Percentiles rank a stretch among this genome's conserved stretches.
These are phyloP conservation scores for Panzeria rudis DNA, from an alignment of 2,888 invertebrate species.

Conservation along the genomic window DNA sequence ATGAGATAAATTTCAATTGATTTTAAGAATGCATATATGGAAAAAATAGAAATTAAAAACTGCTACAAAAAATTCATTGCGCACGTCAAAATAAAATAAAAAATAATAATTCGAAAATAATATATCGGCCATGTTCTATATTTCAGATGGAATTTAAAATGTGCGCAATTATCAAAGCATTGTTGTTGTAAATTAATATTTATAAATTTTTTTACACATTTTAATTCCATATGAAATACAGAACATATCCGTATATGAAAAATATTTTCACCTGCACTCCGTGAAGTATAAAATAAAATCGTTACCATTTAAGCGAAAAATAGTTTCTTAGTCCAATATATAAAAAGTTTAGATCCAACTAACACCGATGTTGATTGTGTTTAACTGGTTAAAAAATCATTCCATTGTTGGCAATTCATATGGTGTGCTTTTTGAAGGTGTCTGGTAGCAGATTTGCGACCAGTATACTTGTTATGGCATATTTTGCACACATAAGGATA, in stretches of 20 bases:
- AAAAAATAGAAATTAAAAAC: background rate
- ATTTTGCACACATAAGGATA: constrained; percentile 63
- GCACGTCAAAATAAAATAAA: too few relatives aligned
- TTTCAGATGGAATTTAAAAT: too few relatives aligned
- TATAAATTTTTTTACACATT: too few relatives aligned
- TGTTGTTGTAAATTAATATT: too few relatives aligned
- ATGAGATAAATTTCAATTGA: too few relatives aligned
- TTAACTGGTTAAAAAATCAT: constrained; percentile 52
- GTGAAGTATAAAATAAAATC: background rate
- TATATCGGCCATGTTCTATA: too few relatives aligned
- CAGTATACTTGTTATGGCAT: constrained; percentile 35
- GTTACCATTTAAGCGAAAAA: background rate
- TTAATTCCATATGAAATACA: too few relatives aligned
- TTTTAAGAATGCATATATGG: background rate
- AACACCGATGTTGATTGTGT: background rate
- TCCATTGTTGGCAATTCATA: constrained; percentile 3
- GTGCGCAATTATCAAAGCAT: too few relatives aligned
- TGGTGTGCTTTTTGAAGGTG: constrained; percentile 37
- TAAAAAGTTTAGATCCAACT: background rate
- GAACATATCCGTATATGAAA: background rate
- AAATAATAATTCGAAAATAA: too few relatives aligned
- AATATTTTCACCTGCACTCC: constrained; percentile 9
- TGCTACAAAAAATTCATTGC: too few relatives aligned
- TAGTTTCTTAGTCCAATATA: background rate
- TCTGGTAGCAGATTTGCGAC: constrained; percentile 22